Conservation (phyloP, 2,797 vertebrate species). For the Cheirogaleus major region DNA sequence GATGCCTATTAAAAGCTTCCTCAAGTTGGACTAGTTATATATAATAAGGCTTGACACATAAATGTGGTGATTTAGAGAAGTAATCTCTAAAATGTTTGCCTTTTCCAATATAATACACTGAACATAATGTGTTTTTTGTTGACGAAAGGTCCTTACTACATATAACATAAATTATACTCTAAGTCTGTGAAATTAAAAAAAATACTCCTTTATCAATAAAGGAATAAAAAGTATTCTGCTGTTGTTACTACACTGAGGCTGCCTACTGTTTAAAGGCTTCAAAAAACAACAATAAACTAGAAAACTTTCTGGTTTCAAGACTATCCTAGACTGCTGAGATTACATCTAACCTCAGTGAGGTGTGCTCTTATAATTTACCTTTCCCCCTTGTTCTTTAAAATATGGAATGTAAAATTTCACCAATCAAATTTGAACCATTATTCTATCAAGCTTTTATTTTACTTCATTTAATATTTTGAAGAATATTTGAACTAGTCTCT, state of each 20-base stretch:
- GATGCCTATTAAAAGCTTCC: neutral
- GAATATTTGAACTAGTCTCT: neutral
- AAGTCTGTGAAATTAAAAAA: neutral
- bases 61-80: neutral
- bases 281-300: neutral
- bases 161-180: neutral
- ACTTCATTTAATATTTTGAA: neutral
- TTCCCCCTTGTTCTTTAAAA: neutral
- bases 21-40: neutral
- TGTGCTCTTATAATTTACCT: neutral
- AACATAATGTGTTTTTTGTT: neutral
- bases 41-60: neutral
- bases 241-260: neutral
- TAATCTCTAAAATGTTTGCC: neutral
- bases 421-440: neutral
- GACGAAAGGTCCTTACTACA: neutral
- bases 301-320: slow-evolving; percentile 17
- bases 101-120: slow-evolving; percentile 32
- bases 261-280: neutral
- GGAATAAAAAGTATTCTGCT: neutral
- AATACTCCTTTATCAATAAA: neutral
- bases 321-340: neutral
- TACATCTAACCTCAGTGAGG: neutral
- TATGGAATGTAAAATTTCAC: neutral
- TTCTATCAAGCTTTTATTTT: neutral